A percentile compares a stretch with the other conserved stretches of the same genome.
Conservation (phyloP, 2,113 vertebrate species). For the Aramus guarauna region DNA sequence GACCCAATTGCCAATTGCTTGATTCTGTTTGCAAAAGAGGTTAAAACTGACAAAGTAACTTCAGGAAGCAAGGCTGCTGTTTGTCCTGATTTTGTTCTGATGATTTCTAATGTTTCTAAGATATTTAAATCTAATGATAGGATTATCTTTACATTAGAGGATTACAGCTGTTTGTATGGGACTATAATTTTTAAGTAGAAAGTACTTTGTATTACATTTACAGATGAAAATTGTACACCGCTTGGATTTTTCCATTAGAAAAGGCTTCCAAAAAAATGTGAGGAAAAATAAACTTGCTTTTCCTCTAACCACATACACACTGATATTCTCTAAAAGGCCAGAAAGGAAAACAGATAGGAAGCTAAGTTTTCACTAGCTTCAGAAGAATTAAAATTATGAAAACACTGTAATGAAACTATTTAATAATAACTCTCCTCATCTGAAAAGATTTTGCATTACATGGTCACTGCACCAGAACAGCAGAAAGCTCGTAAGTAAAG, state of each 20-base stretch:
- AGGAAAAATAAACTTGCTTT: background rate
- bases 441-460: background rate
- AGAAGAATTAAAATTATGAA: background rate
- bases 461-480: background rate
- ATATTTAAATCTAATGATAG: background rate
- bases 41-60: background rate
- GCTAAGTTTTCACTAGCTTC: background rate
- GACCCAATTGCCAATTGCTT: background rate
- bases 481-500: background rate
- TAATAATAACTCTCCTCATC: background rate
- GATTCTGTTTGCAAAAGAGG: background rate
- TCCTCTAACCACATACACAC: background rate
- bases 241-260: background rate
- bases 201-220: background rate
- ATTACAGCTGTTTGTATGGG: background rate
- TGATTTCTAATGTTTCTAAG: background rate
- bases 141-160: background rate
- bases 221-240: background rate
- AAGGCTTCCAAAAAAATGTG: background rate
- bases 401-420: background rate
- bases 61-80: background rate
- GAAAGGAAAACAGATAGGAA: background rate
- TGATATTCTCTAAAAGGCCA: background rate
- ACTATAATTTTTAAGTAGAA: background rate
- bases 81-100: background rate